A percentile compares a stretch with the other conserved stretches of the same genome.
These are phyloP conservation scores for Pilophorus perplexus DNA, from an alignment of 2,888 invertebrate genomes.

Conservation along the genomic window DNA sequence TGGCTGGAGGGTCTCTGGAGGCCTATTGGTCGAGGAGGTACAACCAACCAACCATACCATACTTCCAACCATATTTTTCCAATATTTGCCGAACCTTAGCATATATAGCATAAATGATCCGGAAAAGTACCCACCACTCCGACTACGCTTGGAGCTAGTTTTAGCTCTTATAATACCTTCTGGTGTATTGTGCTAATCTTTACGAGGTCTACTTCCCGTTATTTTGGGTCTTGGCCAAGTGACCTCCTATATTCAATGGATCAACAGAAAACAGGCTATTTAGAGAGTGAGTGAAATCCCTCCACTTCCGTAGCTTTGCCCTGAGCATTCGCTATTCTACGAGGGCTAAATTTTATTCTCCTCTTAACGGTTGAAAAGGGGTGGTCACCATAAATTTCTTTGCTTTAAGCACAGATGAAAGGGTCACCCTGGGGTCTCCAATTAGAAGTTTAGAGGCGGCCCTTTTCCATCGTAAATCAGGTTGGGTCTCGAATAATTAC, in stretches of 20 bases:
- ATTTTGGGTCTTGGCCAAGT: constrained; percentile 2
- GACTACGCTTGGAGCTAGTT: too few relatives aligned
- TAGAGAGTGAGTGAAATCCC: constrained; percentile 14
- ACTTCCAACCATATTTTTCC: too few relatives aligned
- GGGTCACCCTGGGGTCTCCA: constrained; percentile 21
- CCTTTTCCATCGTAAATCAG: constrained; percentile 36
- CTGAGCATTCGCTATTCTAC: background rate
- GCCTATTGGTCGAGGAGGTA: too few relatives aligned
- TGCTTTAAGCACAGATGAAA: constrained; percentile 4
- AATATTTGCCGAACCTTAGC: too few relatives aligned
- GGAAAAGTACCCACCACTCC: too few relatives aligned
- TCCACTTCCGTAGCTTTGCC: background rate
- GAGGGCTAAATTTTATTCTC: constrained; percentile 8
- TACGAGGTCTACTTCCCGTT: background rate
- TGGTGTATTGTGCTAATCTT: constrained; percentile 2
- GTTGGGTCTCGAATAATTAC: constrained; percentile 37
- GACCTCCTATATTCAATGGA: background rate
- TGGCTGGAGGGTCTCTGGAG: too few relatives aligned
- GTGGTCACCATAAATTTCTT: constrained; percentile 5
- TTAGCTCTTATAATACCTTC: too few relatives aligned
- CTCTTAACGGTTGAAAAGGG: background rate
- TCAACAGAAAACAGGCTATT: constrained; percentile 7
- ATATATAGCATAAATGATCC: too few relatives aligned
- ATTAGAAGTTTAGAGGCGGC: constrained; percentile 31
- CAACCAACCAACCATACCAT: too few relatives aligned